Evolutionary conservation across 2,888 invertebrate species (phyloP), one percentile per base, ranked within the genome.

Genomic region (Trachelus iudaicus): DNA sequence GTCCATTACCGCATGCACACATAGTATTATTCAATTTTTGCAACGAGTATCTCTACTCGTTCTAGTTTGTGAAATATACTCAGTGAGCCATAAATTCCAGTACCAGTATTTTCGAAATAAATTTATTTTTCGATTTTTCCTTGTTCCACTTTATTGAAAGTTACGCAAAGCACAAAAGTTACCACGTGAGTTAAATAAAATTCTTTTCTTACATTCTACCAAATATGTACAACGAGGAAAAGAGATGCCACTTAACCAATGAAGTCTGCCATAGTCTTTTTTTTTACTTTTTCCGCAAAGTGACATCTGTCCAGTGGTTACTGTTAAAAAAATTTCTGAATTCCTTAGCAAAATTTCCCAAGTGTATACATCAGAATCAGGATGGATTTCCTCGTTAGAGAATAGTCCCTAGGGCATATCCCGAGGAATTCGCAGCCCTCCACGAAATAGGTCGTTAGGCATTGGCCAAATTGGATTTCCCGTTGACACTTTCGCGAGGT

Each of bases 1-100:
- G 88, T 87, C 86, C 84, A 81, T 82, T 85, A 85, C 84, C 84
- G 87, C 87, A 87, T 87, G 85, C 83, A 83, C 81, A 31, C 71
- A 33, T 71, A 71, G 13, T 11, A 31, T 71, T 33, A 71, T n/a
- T 34, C 71, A n/a, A 31, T 34, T 71, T 31, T n/a, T 71, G 2
- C 13, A 71, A 56, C 23, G 23, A 23, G 23, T 9, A 23, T 56
- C 23, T 23, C 23, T 23, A 1, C 23, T 56, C 56, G 23, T 9
- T 23, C 56, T 56, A 15, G 56, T 56, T 56, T 56, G 56, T 56
- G 56, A 56, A 56, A 23, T 56, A 56, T 56, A 9, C 23, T 23
- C 56, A 56, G 56, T 56, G 56, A 56, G 56, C 23, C 56, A 23
- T 56, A 56, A 23, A 56, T 56, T 56, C 1, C 56, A 56, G 56